Base-by-base conservation (phyloP, 2,888 invertebrate species). In the Sthenelais limicola region DNA sequence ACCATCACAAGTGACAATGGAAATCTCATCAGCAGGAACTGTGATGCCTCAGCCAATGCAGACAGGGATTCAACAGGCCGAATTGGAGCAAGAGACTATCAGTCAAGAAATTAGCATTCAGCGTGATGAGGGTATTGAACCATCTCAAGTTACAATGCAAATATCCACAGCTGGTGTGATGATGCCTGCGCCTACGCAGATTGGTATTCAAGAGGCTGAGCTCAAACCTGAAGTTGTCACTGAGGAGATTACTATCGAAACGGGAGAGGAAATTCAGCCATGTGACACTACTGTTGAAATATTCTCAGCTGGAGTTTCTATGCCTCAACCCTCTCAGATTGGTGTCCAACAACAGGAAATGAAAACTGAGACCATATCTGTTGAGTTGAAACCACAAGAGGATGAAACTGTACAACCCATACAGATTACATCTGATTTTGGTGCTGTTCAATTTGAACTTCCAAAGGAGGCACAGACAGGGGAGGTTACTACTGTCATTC, bases 151-250 rank as follows among this genome's bases (percentile, higher is more conserved):
- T 1, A 24, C 54, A 15, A 38, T 71, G 52, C 70, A 76, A 4
- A 24, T 76, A 30, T 28, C 73, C 3, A 68, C 77, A 26, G 77
- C 73, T 49, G 70, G 62, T 1, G 33, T 49, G 12, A 56, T 54
- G 21, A 28, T 48, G 24, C 18, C 69, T 43, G 48, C 38, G n/a
- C 32, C 28, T 26, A 51, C 52, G 12, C 72, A 72, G 32, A 54
- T 68, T 1, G 56, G 54, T 9, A 66, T 67, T 18, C 72, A 68
- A 32, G n/a, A 28, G 32, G 48, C 48, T 3, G 51, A 71, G 35
- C 28, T 71, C 24, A 71, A 32, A 21, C 48, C 2, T n/a, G 71
- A 71, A 56, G 18, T 33, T 71, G 49, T 71, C 7, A 48, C 71
- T 30, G 58, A 58, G 48, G 71, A 58, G 1, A 51, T 72, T 43